phyloP scores from a whole-genome alignment of 1,140 invertebrate species.

The Drosophila bocki region DNA sequence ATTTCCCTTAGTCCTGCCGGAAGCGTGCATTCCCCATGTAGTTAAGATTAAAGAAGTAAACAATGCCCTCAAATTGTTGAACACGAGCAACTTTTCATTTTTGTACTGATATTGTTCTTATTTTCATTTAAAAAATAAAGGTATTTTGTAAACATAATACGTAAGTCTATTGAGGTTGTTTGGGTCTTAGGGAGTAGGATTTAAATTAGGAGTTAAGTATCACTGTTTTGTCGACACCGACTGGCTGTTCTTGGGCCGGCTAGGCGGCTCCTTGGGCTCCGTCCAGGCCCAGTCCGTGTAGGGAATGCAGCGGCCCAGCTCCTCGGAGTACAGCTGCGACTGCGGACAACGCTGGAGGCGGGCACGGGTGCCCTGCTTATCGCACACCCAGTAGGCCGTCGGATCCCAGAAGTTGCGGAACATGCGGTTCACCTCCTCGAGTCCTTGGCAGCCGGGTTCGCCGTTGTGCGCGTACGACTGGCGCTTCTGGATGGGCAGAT shows the following conservation, averaged over 20 bases:
- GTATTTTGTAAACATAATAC: conserved; percentile 64
- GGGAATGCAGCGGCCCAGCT: conserved; percentile 68
- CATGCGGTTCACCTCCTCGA: conserved; percentile 78
- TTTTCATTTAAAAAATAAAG: conserved; percentile 63
- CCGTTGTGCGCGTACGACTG: conserved; percentile 72
- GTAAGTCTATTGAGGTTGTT: conserved; percentile 45
- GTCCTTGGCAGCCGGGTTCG: conserved; percentile 77
- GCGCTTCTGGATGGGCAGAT: conserved; percentile 68
- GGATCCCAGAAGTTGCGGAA: conserved; percentile 84
- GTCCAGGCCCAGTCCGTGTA: conserved; percentile 79
- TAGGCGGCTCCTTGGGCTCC: conserved; percentile 77
- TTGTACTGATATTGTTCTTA: conserved; percentile 67
- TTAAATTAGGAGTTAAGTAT: conserved; percentile 25
- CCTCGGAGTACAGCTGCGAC: conserved; percentile 75
- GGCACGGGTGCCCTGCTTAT: conserved; percentile 70
- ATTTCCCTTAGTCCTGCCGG: conserved; percentile 6
- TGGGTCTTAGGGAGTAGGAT: conserved; percentile 18
- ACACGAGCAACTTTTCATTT: conserved; percentile 37
- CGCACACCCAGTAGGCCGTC: conserved; percentile 79
- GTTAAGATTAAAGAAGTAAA: conserved; percentile 37
- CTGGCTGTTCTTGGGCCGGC: conserved; percentile 56
- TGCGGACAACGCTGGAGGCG: conserved; percentile 66
- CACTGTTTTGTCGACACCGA: conserved; percentile 23
- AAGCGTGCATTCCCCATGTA: conserved; percentile 42
- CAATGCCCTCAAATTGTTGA: conserved; percentile 62